phyloP scores from a whole-genome alignment of 2,113 vertebrate genomes.

The Heloderma charlesbogerti region DNA sequence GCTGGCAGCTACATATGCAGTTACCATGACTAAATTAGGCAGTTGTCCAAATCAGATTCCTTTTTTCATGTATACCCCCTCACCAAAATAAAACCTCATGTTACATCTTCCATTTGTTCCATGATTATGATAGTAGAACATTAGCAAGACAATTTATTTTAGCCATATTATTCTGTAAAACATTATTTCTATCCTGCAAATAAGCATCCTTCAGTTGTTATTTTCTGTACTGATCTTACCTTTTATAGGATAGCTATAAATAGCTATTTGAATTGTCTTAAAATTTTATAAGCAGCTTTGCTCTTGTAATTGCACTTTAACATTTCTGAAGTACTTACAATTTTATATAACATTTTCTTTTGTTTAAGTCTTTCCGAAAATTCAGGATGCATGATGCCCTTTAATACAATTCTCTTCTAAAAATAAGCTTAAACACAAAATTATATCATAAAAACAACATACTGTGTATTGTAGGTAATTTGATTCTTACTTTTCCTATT shows the following conservation, averaged over 20 bases:
- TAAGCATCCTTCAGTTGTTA: constrained; percentile 9
- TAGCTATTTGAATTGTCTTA: constrained; percentile 5
- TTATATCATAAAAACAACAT: constrained; percentile 18
- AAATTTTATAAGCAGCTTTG: background rate
- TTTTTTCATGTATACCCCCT: background rate
- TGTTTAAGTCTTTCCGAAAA: background rate
- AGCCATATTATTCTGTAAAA: constrained; percentile 42
- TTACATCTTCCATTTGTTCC: background rate
- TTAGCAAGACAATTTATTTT: constrained; percentile 9
- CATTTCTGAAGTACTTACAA: background rate
- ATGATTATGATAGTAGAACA: background rate
- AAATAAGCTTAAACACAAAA: constrained; percentile 21
- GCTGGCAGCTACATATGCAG: background rate
- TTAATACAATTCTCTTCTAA: background rate
- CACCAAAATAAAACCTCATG: background rate
- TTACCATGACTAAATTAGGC: background rate
- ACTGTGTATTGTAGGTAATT: background rate
- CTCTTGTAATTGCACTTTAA: background rate
- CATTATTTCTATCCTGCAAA: background rate
- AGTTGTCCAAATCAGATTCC: background rate
- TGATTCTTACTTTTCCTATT: background rate
- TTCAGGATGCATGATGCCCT: background rate
- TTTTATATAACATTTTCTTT: background rate
- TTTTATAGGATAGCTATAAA: constrained; percentile 47
- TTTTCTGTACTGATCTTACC: constrained; percentile 47